Conservation (phyloP, 2,797 vertebrate species). For the Lacerta viridis region DNA sequence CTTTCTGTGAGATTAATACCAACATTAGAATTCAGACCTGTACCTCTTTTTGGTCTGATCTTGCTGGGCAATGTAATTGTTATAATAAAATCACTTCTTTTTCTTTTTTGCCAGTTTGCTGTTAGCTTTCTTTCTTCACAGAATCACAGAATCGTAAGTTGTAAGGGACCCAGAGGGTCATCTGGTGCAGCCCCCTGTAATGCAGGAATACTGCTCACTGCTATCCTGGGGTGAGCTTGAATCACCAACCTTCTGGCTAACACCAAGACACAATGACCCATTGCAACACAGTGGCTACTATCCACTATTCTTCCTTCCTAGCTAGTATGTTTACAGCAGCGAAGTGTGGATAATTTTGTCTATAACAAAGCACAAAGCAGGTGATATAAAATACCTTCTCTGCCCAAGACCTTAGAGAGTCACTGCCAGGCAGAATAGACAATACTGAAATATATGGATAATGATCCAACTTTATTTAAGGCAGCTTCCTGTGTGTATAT, state of each 20-base stretch:
- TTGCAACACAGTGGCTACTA: too few species aligned
- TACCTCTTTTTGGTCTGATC: constrained; percentile 40
- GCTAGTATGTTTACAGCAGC: constrained; percentile 45
- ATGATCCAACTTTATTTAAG: background rate
- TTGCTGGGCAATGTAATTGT: constrained; percentile 57
- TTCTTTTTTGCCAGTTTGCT: constrained; percentile 1
- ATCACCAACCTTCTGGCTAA: too few species aligned
- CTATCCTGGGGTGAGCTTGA: too few species aligned
- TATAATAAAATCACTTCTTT: constrained; percentile 57
- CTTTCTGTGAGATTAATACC: constrained; percentile 60
- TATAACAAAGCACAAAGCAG: too few species aligned
- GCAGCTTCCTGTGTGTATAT: background rate
- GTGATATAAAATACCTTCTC: too few species aligned
- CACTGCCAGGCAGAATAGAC: background rate
- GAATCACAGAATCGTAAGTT: too few species aligned
- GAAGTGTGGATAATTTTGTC: too few species aligned
- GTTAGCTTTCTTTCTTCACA: too few species aligned
- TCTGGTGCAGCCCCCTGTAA: too few species aligned
- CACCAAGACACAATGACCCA: too few species aligned
- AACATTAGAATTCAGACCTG: constrained; percentile 63
- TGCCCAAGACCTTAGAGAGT: background rate
- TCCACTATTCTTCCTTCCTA: background rate
- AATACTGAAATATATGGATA: background rate
- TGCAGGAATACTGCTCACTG: too few species aligned
- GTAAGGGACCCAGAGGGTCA: too few species aligned